These are phyloP conservation scores for Thalassarche chlororhynchos DNA, from an alignment of 2,113 vertebrate genomes.

Conservation along the genomic window DNA sequence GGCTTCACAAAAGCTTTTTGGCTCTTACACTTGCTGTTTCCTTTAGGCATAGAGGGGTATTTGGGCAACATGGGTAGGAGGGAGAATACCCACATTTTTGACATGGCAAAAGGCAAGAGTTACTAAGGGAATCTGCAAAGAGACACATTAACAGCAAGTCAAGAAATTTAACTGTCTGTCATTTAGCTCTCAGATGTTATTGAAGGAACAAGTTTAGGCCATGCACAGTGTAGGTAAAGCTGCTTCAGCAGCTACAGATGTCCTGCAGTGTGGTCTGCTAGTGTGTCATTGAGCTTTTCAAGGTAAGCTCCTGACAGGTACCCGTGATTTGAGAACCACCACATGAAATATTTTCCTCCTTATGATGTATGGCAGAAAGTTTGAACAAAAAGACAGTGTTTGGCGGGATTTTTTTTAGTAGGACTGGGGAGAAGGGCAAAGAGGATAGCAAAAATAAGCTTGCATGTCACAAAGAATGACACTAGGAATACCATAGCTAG, in stretches of 20 bases:
- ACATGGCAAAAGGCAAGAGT: background rate
- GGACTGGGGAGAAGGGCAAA: background rate
- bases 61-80: background rate
- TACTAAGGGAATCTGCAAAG: background rate
- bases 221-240: background rate
- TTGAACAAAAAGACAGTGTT: background rate
- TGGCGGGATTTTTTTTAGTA: background rate
- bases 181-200: background rate
- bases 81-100: background rate
- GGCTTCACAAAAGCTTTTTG: background rate
- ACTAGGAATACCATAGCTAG: background rate
- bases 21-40: background rate
- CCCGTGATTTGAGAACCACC: background rate
- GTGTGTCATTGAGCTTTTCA: background rate
- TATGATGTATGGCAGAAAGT: background rate
- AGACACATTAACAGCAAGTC: background rate
- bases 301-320: background rate
- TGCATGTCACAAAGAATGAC: background rate
- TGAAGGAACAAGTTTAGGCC: background rate
- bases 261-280: background rate
- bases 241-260: background rate
- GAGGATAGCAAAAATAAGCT: background rate
- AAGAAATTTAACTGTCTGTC: background rate
- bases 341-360: background rate
- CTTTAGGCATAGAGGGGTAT: background rate